Percentiles rank a stretch among this genome's conserved stretches.
These are phyloP conservation scores for Dryas iulia DNA, from an alignment of 1,140 invertebrate genomes.

Conservation along the genomic window DNA sequence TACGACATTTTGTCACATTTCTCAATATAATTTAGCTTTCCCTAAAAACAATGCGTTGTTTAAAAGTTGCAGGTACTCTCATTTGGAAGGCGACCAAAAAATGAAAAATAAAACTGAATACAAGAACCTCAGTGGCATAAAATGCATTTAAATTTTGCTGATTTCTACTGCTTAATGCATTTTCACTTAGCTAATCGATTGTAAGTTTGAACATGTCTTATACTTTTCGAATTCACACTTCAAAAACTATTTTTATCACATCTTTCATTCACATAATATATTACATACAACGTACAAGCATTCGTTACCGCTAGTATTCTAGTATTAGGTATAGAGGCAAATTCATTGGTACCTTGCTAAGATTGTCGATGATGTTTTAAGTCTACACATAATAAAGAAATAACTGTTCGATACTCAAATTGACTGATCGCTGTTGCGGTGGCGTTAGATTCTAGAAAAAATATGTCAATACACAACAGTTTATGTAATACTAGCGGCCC, in stretches of 20 bases:
- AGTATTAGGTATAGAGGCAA: no score
- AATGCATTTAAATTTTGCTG: constrained; percentile 64
- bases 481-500: no score
- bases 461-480: no score
- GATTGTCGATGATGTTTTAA: no score
- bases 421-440: no score
- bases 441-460: no score
- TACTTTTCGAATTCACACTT: constrained; percentile 12
- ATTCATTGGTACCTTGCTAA: no score
- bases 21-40: background rate
- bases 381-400: no score
- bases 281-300: background rate
- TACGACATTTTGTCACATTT: background rate
- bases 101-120: background rate
- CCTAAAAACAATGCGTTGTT: background rate
- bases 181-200: constrained; percentile 61
- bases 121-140: constrained; percentile 47
- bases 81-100: constrained; percentile 24
- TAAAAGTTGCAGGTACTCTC: background rate
- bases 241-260: constrained; percentile 10
- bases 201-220: constrained; percentile 33
- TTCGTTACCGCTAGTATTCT: no score
- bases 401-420: no score
- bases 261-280: constrained; percentile 3
- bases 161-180: constrained; percentile 75